phyloP scores from a whole-genome alignment of 2,113 vertebrate species.

The Microcebus murinus region DNA sequence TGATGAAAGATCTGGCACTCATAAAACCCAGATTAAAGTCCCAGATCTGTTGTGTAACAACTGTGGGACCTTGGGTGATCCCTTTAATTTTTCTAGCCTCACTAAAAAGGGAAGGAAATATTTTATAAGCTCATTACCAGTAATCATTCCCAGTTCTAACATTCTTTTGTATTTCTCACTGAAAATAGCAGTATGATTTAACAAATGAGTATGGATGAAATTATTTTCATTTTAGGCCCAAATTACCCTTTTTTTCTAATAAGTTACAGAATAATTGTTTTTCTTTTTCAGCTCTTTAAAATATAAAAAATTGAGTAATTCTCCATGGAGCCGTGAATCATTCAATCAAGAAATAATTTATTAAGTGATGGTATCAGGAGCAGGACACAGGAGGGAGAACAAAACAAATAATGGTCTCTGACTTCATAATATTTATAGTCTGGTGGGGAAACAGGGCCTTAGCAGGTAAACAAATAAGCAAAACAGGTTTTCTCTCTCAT shows the following conservation, averaged over 20 bases:
- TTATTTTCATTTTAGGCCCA: not conserved
- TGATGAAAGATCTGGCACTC: not conserved
- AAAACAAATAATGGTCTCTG: not conserved
- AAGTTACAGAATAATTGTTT: not conserved
- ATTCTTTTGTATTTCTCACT: conserved; percentile 24
- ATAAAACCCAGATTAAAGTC: conserved; percentile 1
- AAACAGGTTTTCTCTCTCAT: not conserved
- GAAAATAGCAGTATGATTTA: conserved; percentile 13
- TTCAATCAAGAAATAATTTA: conserved; percentile 37
- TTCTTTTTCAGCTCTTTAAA: conserved; percentile 14
- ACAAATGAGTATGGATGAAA: conserved; percentile 6
- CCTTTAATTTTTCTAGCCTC: not conserved
- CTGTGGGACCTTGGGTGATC: not conserved
- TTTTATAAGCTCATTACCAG: not conserved
- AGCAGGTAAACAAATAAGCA: not conserved
- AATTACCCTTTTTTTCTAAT: not conserved
- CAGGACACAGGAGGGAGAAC: not conserved
- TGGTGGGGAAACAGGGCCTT: not conserved
- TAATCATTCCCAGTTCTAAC: not conserved
- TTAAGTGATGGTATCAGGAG: not conserved
- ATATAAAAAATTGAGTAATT: conserved; percentile 34
- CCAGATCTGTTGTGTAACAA: not conserved
- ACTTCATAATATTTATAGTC: not conserved
- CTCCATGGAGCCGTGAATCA: not conserved
- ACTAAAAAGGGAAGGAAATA: not conserved